phyloP scores from a whole-genome alignment of 1,140 invertebrate species.

The Danaus melanippus region DNA sequence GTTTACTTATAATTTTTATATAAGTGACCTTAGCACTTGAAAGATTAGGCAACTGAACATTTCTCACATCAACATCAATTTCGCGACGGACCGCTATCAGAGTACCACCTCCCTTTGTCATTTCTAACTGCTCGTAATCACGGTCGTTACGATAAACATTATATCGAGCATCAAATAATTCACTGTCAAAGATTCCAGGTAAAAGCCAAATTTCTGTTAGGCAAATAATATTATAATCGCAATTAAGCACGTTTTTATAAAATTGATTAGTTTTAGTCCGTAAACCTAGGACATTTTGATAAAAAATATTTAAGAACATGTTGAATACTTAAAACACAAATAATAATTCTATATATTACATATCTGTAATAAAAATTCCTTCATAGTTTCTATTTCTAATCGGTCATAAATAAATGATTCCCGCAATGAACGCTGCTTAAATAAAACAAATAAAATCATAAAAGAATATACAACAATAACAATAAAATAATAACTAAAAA shows the following conservation, averaged over 20 bases:
- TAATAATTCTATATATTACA: too few species aligned
- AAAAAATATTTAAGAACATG: constrained; percentile 10
- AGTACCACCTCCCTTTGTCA: constrained; percentile 2
- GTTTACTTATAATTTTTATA: too few species aligned
- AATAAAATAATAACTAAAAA: too few species aligned
- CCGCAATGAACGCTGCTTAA: too few species aligned
- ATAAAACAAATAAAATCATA: too few species aligned
- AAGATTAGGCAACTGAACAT: too few species aligned
- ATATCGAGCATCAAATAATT: constrained; percentile 12
- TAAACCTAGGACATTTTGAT: constrained; percentile 14
- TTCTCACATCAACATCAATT: constrained; percentile 7
- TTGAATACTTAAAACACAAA: too few species aligned
- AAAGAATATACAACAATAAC: too few species aligned
- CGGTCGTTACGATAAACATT: constrained; percentile 3
- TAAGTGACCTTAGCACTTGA: too few species aligned
- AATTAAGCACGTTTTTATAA: constrained; percentile 7
- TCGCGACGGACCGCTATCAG: constrained; percentile 5
- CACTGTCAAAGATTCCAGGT: constrained; percentile 2
- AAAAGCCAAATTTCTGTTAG: constrained; percentile 13
- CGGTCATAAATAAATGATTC: too few species aligned
- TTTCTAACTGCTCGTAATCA: not conserved
- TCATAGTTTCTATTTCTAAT: too few species aligned
- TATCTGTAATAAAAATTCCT: too few species aligned
- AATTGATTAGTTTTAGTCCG: constrained; percentile 12
- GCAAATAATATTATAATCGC: constrained; percentile 8